These are phyloP conservation scores for Stenotaenia linearis DNA, from an alignment of 2,888 invertebrate genomes.

Conservation along the genomic window DNA sequence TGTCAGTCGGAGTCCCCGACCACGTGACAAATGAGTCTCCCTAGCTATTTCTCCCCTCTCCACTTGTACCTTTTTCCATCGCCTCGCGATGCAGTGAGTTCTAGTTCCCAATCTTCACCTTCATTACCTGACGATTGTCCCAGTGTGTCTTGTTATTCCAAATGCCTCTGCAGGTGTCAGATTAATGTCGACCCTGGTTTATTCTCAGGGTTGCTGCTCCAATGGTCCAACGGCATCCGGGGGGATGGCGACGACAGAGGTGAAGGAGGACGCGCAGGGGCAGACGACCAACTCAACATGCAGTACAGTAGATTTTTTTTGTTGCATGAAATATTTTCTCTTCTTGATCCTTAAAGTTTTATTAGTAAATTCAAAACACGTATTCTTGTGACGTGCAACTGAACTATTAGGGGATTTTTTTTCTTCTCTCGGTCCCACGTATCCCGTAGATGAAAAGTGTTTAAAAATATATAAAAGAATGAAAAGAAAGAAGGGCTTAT, in stretches of 20 bases:
- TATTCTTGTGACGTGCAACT: background rate
- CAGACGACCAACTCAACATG: background rate
- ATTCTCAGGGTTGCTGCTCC: conserved; percentile 24
- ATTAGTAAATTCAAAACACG: background rate
- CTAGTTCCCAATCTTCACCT: background rate
- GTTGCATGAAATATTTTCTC: background rate
- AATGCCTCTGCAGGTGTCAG: conserved; percentile 28
- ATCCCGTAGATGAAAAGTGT: background rate
- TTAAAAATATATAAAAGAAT: background rate
- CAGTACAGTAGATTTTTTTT: background rate
- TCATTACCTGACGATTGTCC: conserved; percentile 27
- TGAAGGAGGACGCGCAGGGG: conserved; percentile 6
- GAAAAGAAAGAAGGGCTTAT: background rate
- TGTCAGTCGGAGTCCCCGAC: conserved; percentile 1
- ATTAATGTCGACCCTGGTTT: conserved; percentile 28
- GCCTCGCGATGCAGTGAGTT: background rate
- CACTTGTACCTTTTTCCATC: background rate
- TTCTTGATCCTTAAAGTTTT: background rate
- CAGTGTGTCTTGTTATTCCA: conserved; percentile 24
- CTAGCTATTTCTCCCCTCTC: background rate
- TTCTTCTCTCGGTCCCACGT: background rate
- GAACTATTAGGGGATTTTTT: background rate
- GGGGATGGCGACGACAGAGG: background rate
- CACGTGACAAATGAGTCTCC: background rate
- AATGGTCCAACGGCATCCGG: conserved; percentile 26